Evolutionary conservation across 2,113 vertebrate genomes (phyloP).

Genomic region (Morone chrysops): DNA sequence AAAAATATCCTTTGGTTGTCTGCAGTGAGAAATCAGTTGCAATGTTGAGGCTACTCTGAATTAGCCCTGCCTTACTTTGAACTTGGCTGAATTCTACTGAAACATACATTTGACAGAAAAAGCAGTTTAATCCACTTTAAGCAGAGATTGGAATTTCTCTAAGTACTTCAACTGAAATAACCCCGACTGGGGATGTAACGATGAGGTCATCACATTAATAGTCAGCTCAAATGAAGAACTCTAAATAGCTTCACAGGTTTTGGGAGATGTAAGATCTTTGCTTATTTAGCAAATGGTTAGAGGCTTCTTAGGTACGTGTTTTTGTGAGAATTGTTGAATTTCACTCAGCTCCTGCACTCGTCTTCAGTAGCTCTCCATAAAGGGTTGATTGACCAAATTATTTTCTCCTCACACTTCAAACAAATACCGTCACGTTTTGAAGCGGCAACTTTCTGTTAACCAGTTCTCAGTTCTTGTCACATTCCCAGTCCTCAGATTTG

Average conservation of each 20-base stretch:
- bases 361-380: not conserved
- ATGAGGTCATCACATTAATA: slow-evolving; percentile 42
- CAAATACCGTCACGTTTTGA: no score
- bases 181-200: slow-evolving; percentile 23
- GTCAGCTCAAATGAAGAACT: slow-evolving; percentile 35
- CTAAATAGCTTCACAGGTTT: slow-evolving; percentile 25
- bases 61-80: slow-evolving; percentile 37
- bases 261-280: slow-evolving; percentile 9
- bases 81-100: slow-evolving; percentile 21
- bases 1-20: slow-evolving; percentile 3
- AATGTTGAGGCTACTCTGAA: slow-evolving; percentile 36
- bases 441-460: no score
- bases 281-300: not conserved
- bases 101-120: slow-evolving; percentile 52
- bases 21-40: slow-evolving; percentile 21
- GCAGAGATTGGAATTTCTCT: slow-evolving; percentile 46
- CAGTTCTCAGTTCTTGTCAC: no score
- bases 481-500: no score
- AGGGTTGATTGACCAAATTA: no score
- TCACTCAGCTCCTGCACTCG: not conserved
- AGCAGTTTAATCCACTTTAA: slow-evolving; percentile 65
- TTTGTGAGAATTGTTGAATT: not conserved
- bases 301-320: not conserved
- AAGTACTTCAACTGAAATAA: slow-evolving; percentile 54
- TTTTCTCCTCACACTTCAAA: no score